phyloP scores from a whole-genome alignment of 2,113 vertebrate species.

The Chauna torquata region DNA sequence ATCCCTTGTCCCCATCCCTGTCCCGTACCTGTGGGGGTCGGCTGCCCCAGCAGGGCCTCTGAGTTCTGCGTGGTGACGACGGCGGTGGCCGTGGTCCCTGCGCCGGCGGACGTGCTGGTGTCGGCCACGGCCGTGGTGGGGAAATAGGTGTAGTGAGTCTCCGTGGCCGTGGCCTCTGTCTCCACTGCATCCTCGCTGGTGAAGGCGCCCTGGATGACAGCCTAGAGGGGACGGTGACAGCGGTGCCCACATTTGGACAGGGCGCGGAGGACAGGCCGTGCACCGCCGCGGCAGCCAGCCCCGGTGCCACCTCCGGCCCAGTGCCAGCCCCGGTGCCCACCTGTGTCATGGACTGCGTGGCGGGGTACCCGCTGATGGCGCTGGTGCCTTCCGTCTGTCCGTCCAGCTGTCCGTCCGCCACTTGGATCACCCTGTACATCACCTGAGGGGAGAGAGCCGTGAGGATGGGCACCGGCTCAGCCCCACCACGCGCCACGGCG shows the following conservation, averaged over 20 bases:
- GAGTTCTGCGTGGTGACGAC: slow-evolving; percentile 79
- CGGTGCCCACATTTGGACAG: accelerated
- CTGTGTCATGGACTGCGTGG: slow-evolving; percentile 89
- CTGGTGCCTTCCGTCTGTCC: slow-evolving; percentile 86
- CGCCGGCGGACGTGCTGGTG: slow-evolving; percentile 36
- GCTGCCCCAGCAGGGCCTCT: slow-evolving; percentile 74
- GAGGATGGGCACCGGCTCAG: not conserved
- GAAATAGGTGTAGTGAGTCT: slow-evolving; percentile 80
- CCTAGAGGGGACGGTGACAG: slow-evolving; percentile 5
- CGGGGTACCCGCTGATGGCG: slow-evolving; percentile 91
- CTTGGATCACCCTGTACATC: slow-evolving; percentile 93
- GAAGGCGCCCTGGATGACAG: slow-evolving; percentile 80
- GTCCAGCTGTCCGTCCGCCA: slow-evolving; percentile 91
- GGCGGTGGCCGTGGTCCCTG: slow-evolving; percentile 67
- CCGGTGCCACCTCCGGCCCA: not conserved
- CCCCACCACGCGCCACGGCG: not conserved
- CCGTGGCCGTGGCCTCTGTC: slow-evolving; percentile 60
- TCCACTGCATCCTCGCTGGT: slow-evolving; percentile 78
- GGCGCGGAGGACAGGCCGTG: no score
- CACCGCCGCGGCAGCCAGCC: no score
- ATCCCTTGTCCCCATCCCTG: not conserved
- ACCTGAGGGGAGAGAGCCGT: slow-evolving; percentile 72
- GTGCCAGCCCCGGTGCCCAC: slow-evolving; percentile 34
- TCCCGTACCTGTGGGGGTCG: slow-evolving; percentile 69
- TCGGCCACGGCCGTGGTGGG: slow-evolving; percentile 75